Conservation (phyloP, 2,797 vertebrate genomes). For the Heterohyrax brucei region DNA sequence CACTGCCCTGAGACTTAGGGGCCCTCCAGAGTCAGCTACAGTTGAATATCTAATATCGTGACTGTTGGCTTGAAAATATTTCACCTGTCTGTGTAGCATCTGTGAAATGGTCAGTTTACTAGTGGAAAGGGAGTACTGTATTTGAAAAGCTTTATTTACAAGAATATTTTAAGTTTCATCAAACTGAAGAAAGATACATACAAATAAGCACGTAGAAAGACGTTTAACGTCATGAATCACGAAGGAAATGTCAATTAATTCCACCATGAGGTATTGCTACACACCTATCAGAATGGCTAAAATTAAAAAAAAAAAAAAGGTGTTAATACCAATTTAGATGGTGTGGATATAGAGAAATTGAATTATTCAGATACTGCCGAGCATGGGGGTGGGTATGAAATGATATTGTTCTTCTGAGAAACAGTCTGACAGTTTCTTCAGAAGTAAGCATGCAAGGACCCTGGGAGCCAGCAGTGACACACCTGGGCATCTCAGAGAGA, state of each 20-base stretch:
- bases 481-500: background rate
- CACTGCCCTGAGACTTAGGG: background rate
- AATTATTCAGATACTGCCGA: background rate
- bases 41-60: background rate
- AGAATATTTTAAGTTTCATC: background rate
- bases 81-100: background rate
- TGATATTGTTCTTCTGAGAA: background rate
- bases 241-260: background rate
- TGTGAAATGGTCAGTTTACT: background rate
- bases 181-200: background rate
- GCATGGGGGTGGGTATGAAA: background rate
- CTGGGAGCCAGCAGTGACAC: background rate
- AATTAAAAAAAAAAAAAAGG: background rate
- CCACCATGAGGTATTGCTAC: background rate
- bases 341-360: background rate
- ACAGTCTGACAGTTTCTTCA: background rate
- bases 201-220: background rate
- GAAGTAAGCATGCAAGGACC: background rate
- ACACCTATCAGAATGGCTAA: background rate
- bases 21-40: background rate
- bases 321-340: background rate
- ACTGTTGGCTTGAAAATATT: background rate
- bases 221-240: background rate
- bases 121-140: background rate
- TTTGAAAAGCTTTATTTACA: background rate